Percentiles rank a stretch among this genome's conserved stretches.
Conservation (phyloP, 2,888 invertebrate species). For the Troides helena region DNA sequence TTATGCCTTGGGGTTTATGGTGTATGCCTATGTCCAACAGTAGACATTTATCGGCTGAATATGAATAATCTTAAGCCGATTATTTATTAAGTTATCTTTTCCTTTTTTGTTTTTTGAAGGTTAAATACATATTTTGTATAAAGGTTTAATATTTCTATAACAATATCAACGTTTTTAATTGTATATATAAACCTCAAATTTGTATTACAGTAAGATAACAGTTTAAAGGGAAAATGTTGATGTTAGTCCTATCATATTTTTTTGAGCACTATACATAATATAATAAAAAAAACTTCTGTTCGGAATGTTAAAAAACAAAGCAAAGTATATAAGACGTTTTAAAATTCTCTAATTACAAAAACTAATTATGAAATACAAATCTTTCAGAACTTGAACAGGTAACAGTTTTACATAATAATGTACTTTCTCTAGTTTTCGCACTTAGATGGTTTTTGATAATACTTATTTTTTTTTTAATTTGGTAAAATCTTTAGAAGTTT, state of each 20-base stretch:
- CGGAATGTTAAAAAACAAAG: neutral
- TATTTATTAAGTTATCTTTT: no score
- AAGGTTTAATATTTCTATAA: no score
- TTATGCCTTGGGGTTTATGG: no score
- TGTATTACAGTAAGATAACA: no score
- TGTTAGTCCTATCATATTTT: no score
- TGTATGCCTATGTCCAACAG: no score
- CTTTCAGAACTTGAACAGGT: neutral
- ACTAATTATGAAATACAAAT: neutral
- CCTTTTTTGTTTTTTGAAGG: no score
- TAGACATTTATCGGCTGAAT: no score
- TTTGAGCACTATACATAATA: neutral
- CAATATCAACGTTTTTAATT: neutral
- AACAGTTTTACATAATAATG: neutral
- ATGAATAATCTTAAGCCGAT: no score
- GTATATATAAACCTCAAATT: no score
- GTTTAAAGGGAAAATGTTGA: no score
- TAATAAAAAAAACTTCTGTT: neutral
- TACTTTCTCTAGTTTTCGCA: neutral
- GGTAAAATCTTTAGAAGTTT: neutral
- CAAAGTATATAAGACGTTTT: neutral
- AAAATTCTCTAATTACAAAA: neutral
- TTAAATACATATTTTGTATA: no score
- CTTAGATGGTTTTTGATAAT: neutral
- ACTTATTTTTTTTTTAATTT: neutral